Conservation (phyloP, 1,140 invertebrate species). For the Bathynomus jamesi region DNA sequence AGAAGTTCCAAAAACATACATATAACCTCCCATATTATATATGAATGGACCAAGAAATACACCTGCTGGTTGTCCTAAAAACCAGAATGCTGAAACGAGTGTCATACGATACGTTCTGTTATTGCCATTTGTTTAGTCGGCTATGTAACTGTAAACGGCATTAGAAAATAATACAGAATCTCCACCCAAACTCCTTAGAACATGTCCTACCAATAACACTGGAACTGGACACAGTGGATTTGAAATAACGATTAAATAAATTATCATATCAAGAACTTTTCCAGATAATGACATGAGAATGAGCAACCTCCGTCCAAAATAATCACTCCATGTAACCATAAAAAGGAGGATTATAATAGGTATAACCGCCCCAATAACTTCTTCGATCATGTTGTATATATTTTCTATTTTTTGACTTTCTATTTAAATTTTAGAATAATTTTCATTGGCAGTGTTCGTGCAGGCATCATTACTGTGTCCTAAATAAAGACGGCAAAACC, state of each 20-base stretch:
- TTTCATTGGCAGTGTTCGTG: background rate
- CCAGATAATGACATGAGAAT: slow-evolving; percentile 8
- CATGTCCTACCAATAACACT: slow-evolving; percentile 4
- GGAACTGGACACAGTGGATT: slow-evolving; percentile 1
- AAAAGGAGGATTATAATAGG: slow-evolving; percentile 8
- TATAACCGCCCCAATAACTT: background rate
- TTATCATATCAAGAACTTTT: background rate
- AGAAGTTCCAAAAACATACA: background rate
- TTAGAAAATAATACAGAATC: background rate
- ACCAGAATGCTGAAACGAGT: background rate
- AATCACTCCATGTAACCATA: slow-evolving; percentile 13
- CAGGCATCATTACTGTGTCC: background rate
- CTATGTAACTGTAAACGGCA: slow-evolving; percentile 18
- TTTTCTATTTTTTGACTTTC: background rate
- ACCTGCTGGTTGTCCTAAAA: slow-evolving; percentile 4
- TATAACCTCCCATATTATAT: background rate
- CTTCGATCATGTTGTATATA: background rate
- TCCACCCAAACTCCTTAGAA: slow-evolving; percentile 14
- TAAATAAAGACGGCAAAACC: background rate
- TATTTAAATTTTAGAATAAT: background rate
- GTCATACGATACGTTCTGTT: slow-evolving; percentile 5
- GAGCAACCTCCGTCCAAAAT: background rate
- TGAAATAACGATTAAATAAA: background rate
- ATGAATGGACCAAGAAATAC: background rate
- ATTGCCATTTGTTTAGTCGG: background rate